These are phyloP conservation scores for Apocheima hispidaria DNA, from an alignment of 2,888 invertebrate species.

Conservation along the genomic window DNA sequence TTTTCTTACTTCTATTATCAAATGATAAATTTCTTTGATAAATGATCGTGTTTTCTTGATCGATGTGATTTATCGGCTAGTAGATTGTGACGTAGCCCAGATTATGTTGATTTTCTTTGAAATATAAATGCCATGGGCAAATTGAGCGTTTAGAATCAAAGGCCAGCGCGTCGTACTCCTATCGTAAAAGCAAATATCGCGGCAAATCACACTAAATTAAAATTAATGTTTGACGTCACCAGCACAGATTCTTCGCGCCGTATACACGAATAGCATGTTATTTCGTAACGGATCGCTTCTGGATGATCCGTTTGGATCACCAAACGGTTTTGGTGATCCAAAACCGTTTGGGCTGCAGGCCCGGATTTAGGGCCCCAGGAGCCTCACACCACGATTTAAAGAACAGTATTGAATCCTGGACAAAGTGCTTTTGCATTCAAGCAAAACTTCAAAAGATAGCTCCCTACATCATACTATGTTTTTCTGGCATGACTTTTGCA, in stretches of 20 bases:
- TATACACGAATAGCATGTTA: slow-evolving; percentile 40
- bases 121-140: slow-evolving; percentile 6
- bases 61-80: slow-evolving; percentile 29
- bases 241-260: slow-evolving; percentile 38
- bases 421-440: no score
- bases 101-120: slow-evolving; percentile 16
- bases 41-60: slow-evolving; percentile 19
- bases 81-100: slow-evolving; percentile 16
- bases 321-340: no score
- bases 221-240: slow-evolving; percentile 46
- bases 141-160: slow-evolving; percentile 1
- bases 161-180: slow-evolving; percentile 24
- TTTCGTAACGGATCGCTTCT: slow-evolving; percentile 36
- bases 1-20: slow-evolving; percentile 22
- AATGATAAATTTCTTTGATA: slow-evolving; percentile 27
- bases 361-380: background rate
- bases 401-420: no score
- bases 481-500: no score
- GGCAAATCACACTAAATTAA: slow-evolving; percentile 41
- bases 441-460: no score
- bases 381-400: no score
- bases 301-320: slow-evolving; percentile 1
- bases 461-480: no score
- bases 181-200: slow-evolving; percentile 41
- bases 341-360: background rate